Evolutionary conservation across 2,888 invertebrate species (phyloP), one percentile per base, ranked within the genome.

Genomic region (Saturnia japonica): DNA sequence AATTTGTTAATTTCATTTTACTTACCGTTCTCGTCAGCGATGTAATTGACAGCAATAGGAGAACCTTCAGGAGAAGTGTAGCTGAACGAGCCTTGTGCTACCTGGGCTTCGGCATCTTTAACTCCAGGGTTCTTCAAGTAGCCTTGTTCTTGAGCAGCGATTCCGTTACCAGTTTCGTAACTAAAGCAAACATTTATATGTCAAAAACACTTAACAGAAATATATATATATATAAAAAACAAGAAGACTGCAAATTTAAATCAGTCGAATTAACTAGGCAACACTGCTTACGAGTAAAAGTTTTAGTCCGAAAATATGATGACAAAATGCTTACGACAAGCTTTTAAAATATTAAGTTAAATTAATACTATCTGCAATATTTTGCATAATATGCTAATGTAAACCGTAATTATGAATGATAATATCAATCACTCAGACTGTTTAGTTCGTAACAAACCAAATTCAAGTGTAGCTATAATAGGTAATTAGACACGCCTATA

Each of bases 21-120:
- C 69, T 81, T 88, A 85, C 97, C 97, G 80, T 96, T 95, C 85
- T 97, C 96, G 80, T 97, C 96, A 81, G 97, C 96, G 68, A 95
- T 91, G 92, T 97, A 97, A 51, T 94, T 94, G 51, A 97, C 76
- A 22, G 94, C 87, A 78, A 96, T 95, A 2, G 95, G 95, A 72
- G 95, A 89, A 45, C 97, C 97, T 80, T 97, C 96, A n/a, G 96
- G 96, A 66, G 96, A 96, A 60, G 96, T 96, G 91, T 96, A 97
- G 45, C 95, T 93, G 87, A 94, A 96, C 40, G 95, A 95, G 7
- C 97, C 97, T 83, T 96, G 95, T 4, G 96, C 96, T 0, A 95
- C 95, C 79, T 96, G 95, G 0, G 95, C 95, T 79, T 96, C 96
- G 0, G 91, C 94, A 42, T 96, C 96, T 77, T 96, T 95, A 25